Percentiles rank a stretch among this genome's conserved stretches.
Conservation (phyloP, 2,888 invertebrate genomes). For the Callyntrura guangdongensis region DNA sequence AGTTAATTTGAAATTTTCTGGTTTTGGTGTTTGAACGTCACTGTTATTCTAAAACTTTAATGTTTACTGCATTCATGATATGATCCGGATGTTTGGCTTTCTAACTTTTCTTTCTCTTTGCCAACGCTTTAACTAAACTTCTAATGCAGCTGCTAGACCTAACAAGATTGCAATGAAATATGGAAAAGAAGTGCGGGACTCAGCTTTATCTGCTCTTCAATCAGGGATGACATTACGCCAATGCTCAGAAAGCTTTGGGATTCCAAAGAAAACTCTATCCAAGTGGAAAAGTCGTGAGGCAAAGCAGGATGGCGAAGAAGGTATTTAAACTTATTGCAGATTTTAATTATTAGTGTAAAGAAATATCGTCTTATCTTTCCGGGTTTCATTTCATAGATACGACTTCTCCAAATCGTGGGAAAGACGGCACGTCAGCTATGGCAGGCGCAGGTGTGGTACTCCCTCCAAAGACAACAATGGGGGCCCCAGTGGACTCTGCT, state of each 20-base stretch:
- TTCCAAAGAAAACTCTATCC: constrained; percentile 83
- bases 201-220: constrained; percentile 81
- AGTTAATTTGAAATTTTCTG: background rate
- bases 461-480: constrained; percentile 73
- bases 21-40: background rate
- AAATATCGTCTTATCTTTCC: too few species aligned
- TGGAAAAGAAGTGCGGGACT: constrained; percentile 82
- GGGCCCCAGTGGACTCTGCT: constrained; percentile 77
- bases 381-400: constrained; percentile 24
- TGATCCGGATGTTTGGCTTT: constrained; percentile 7
- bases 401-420: constrained; percentile 39
- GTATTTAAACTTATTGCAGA: constrained; percentile 13
- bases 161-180: constrained; percentile 79
- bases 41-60: background rate
- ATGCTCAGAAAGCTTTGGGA: constrained; percentile 83
- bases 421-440: constrained; percentile 6
- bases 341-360: too few species aligned
- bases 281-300: constrained; percentile 83
- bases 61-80: background rate
- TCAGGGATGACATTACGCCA: constrained; percentile 83
- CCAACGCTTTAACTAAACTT: constrained; percentile 53
- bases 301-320: constrained; percentile 70
- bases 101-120: constrained; percentile 25
- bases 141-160: constrained; percentile 70
- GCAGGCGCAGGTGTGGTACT: constrained; percentile 15